Evolutionary conservation across 1,140 invertebrate species (phyloP).

Genomic region (Battus philenor): DNA sequence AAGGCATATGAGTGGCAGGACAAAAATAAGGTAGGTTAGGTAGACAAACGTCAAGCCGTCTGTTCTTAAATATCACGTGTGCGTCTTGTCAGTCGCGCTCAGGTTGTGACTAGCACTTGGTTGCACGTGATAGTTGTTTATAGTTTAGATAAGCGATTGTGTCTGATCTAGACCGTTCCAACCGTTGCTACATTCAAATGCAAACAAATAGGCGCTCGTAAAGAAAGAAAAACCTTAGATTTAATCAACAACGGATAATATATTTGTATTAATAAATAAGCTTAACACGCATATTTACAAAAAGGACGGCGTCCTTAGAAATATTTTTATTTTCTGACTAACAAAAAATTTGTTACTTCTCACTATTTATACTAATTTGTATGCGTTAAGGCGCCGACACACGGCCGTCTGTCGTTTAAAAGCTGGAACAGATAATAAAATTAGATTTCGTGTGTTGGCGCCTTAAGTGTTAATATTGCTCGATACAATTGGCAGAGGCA

Average conservation of each 20-base stretch:
- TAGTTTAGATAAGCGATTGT: no score
- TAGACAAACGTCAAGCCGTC: no score
- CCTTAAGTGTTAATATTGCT: conserved; percentile 2
- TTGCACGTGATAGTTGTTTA: no score
- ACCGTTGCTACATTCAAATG: no score
- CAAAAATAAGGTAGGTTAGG: no score
- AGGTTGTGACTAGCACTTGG: no score
- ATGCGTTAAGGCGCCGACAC: conserved; percentile 6
- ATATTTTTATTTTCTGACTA: conserved; percentile 17
- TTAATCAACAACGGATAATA: conserved; percentile 20
- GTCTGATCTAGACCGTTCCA: no score
- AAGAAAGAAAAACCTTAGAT: conserved; percentile 17
- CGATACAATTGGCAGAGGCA: conserved; percentile 9
- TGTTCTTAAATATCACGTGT: no score
- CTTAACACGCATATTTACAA: conserved; percentile 22
- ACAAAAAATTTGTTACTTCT: conserved; percentile 16
- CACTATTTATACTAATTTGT: conserved; percentile 12
- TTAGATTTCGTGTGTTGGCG: conserved; percentile 5
- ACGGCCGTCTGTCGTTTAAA: no score
- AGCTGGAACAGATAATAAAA: no score
- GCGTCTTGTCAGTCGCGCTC: no score
- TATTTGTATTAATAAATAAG: conserved; percentile 20
- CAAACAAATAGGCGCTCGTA: conserved; percentile 4
- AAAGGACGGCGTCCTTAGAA: conserved; percentile 11
- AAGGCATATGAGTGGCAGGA: no score